Evolutionary conservation across 37 sponge, comb jelly and placozoan genomes (phyloP).

Genomic region (Ephydatia muelleri): DNA sequence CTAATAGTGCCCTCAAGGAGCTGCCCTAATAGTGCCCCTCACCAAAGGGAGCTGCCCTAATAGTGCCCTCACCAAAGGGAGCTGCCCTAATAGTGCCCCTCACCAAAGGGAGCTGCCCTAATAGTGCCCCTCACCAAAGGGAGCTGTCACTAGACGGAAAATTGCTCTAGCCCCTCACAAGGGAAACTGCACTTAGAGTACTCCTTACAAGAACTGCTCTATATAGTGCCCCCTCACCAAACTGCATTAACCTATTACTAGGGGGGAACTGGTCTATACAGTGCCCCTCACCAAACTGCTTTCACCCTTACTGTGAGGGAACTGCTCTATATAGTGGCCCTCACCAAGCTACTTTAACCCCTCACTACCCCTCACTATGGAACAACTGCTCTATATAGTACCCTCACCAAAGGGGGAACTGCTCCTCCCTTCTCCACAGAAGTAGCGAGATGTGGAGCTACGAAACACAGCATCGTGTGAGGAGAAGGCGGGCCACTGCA

Average conservation of each 20-base stretch:
- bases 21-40: too few relatives aligned
- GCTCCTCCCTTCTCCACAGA: slow-evolving; percentile 86
- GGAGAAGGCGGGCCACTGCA: slow-evolving; percentile 11
- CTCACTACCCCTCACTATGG: too few relatives aligned
- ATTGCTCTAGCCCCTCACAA: too few relatives aligned
- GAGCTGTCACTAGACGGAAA: too few relatives aligned
- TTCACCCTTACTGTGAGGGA: neutral
- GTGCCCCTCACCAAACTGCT: slow-evolving; percentile 73
- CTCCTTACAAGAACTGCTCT: neutral
- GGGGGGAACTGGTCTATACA: neutral
- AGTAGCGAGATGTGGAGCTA: slow-evolving; percentile 70
- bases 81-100: too few relatives aligned
- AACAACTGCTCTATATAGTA: neutral
- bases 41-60: neutral
- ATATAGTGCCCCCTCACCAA: slow-evolving; percentile 48
- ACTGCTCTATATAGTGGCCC: neutral
- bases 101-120: too few relatives aligned
- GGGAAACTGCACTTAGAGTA: too few relatives aligned
- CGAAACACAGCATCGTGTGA: slow-evolving; percentile 49
- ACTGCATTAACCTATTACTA: too few relatives aligned
- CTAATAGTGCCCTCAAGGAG: too few relatives aligned
- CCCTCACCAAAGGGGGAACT: slow-evolving; percentile 82
- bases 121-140: too few relatives aligned
- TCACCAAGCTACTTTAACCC: too few relatives aligned
- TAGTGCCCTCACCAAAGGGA: too few relatives aligned